phyloP scores from a whole-genome alignment of 2,888 invertebrate species.

The Biston betularia region DNA sequence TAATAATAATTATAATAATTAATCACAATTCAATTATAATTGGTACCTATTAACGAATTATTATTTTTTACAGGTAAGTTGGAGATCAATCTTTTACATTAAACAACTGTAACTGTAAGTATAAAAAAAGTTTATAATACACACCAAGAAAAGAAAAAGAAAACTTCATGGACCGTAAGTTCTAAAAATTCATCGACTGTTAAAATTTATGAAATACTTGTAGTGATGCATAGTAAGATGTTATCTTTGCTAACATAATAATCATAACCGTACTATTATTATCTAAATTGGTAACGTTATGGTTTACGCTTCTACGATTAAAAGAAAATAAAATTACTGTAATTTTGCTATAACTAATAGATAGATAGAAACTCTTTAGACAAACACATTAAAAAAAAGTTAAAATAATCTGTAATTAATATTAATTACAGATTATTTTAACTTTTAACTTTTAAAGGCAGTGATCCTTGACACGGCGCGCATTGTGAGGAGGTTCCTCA shows the following conservation, averaged over 20 bases:
- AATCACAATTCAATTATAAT: not conserved
- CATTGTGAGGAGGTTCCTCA: too few species aligned
- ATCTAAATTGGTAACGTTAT: constrained; percentile 20
- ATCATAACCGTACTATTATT: constrained; percentile 1
- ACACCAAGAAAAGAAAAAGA: not conserved
- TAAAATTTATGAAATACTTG: constrained; percentile 26
- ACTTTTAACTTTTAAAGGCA: too few species aligned
- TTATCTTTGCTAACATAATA: constrained; percentile 12
- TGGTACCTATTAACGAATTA: constrained; percentile 6
- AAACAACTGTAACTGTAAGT: not conserved
- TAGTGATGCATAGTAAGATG: constrained; percentile 7
- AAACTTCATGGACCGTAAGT: constrained; percentile 9
- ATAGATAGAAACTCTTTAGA: too few species aligned
- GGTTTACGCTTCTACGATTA: constrained; percentile 1
- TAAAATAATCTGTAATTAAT: too few species aligned
- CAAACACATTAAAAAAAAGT: too few species aligned
- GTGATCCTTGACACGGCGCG: too few species aligned
- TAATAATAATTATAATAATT: too few species aligned
- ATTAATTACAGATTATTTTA: too few species aligned
- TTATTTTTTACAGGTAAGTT: constrained; percentile 65
- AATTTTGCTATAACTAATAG: constrained; percentile 3
- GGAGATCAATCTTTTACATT: not conserved
- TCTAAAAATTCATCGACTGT: constrained; percentile 15
- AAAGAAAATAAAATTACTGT: constrained; percentile 10
- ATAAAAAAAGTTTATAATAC: not conserved